These are phyloP conservation scores for Acromyrmex heyeri DNA, from an alignment of 1,140 invertebrate genomes.

Conservation along the genomic window DNA sequence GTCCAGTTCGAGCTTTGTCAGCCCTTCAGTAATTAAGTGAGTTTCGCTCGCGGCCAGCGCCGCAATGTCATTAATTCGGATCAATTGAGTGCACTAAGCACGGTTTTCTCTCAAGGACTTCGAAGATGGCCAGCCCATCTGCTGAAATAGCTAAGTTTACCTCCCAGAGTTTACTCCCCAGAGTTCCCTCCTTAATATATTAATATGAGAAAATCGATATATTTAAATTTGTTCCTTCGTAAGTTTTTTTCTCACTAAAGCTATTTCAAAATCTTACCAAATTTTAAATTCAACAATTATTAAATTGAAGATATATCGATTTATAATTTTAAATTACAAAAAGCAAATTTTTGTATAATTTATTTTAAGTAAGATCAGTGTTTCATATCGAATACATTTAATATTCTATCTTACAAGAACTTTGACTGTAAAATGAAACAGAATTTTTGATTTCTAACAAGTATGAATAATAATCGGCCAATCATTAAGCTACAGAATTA, in stretches of 20 bases:
- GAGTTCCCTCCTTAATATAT: slow-evolving; percentile 7
- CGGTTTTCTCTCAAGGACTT: slow-evolving; percentile 32
- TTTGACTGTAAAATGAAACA: slow-evolving; percentile 19
- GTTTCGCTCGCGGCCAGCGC: slow-evolving; percentile 39
- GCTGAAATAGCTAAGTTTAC: slow-evolving; percentile 32
- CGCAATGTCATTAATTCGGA: slow-evolving; percentile 66
- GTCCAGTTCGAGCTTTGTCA: slow-evolving; percentile 54
- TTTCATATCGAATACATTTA: neutral
- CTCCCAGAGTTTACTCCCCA: neutral
- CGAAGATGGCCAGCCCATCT: slow-evolving; percentile 29
- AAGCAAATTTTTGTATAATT: neutral
- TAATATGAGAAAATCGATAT: slow-evolving; percentile 8
- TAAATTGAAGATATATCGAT: neutral
- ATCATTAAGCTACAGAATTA: neutral
- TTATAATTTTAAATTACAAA: slow-evolving; percentile 12
- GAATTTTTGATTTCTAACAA: neutral
- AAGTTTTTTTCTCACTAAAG: neutral
- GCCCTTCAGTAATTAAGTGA: slow-evolving; percentile 71
- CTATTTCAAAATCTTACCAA: neutral
- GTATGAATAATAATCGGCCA: slow-evolving; percentile 39
- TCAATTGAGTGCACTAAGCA: slow-evolving; percentile 53
- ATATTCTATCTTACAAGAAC: slow-evolving; percentile 26
- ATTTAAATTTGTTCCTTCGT: neutral
- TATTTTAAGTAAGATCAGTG: neutral
- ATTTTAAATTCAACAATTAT: slow-evolving; percentile 8